These are phyloP conservation scores for Adelges cooleyi DNA, from an alignment of 1,140 invertebrate genomes.

Conservation along the genomic window DNA sequence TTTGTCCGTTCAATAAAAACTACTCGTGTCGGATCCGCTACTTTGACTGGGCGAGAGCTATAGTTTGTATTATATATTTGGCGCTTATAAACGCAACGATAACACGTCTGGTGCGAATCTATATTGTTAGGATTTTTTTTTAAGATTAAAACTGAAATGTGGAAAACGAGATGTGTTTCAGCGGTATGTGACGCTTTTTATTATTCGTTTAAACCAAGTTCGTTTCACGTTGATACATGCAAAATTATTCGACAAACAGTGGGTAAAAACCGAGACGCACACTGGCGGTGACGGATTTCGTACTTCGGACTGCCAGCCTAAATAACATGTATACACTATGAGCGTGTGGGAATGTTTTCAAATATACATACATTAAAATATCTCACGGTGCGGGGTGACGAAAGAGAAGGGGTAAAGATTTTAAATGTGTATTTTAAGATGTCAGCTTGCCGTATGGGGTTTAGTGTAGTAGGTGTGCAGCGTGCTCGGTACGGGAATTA, in stretches of 20 bases:
- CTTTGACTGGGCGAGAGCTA: too few species aligned
- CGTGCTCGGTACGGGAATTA: background rate
- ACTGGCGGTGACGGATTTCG: background rate
- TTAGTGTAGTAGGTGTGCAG: background rate
- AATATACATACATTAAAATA: slow-evolving; percentile 24
- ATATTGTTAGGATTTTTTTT: too few species aligned
- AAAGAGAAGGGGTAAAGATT: slow-evolving; percentile 1
- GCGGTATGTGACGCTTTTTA: too few species aligned
- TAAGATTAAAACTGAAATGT: too few species aligned
- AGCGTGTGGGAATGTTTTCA: slow-evolving; percentile 17
- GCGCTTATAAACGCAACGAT: too few species aligned
- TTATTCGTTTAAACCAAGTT: background rate
- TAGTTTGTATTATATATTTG: too few species aligned
- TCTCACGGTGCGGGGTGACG: background rate
- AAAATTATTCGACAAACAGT: slow-evolving; percentile 27
- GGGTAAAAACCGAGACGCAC: background rate
- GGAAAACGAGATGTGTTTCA: too few species aligned
- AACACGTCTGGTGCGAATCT: too few species aligned
- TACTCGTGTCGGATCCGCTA: too few species aligned
- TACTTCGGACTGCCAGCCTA: slow-evolving; percentile 1
- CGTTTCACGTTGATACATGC: slow-evolving; percentile 8
- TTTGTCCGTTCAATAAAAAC: too few species aligned
- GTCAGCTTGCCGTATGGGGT: background rate
- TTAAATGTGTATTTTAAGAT: slow-evolving; percentile 28
- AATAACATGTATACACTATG: background rate